phyloP scores from a whole-genome alignment of 2,888 invertebrate species.

The Volucella bombylans region DNA sequence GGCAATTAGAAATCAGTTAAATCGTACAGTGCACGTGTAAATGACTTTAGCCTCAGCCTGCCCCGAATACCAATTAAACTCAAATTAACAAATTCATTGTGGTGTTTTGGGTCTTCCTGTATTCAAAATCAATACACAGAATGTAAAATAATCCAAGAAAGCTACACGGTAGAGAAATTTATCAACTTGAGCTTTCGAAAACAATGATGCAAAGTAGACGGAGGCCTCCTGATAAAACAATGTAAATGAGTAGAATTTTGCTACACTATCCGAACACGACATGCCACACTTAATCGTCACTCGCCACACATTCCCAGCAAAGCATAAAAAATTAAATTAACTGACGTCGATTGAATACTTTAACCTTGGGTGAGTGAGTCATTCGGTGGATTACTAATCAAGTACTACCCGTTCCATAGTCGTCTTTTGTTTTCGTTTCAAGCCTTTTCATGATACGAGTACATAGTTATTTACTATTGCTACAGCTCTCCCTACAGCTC shows the following conservation, averaged over 20 bases:
- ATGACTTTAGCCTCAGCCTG: no score
- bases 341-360: constrained; percentile 57
- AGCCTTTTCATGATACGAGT: constrained; percentile 46
- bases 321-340: constrained; percentile 17
- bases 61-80: not conserved
- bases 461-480: constrained; percentile 22
- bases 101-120: not conserved
- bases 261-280: constrained; percentile 2
- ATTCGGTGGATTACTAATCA: constrained; percentile 53
- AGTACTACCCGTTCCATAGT: constrained; percentile 46
- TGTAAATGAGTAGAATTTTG: not conserved
- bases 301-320: constrained; percentile 4
- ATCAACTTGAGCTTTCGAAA: no score
- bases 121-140: not conserved
- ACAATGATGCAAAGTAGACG: no score
- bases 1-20: no score
- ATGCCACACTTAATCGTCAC: constrained; percentile 10
- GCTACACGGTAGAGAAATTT: not conserved
- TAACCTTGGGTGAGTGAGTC: constrained; percentile 70
- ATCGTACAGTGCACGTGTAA: not conserved
- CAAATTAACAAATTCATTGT: constrained; percentile 2
- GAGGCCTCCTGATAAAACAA: not conserved
- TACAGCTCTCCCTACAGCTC: constrained; percentile 4
- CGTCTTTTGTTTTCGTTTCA: constrained; percentile 55
- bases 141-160: not conserved